phyloP scores from a whole-genome alignment of 2,113 vertebrate genomes.

The human region GRCh38 chr7:13145001-13145500 shows the following conservation, averaged over 20 bases:
- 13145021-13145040: background rate
- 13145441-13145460: background rate
- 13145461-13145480: background rate
- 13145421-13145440: background rate
- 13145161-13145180: background rate
- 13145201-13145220: background rate
- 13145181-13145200: background rate
- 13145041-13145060: background rate
- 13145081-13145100: background rate
- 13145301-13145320: background rate
- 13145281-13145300: background rate
- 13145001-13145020: background rate
- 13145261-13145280: background rate
- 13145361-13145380: background rate
- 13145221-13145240: background rate
- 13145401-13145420: background rate
- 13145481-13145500: background rate
- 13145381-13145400: background rate
- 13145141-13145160: background rate
- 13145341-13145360: background rate
- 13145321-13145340: background rate
- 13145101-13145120: background rate
- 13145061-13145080: background rate
- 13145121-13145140: background rate
- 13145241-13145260: background rate